Percentiles rank a stretch among this genome's conserved stretches.
phyloP scores from a whole-genome alignment of 2,797 vertebrate species.

The Remorina albescens region DNA sequence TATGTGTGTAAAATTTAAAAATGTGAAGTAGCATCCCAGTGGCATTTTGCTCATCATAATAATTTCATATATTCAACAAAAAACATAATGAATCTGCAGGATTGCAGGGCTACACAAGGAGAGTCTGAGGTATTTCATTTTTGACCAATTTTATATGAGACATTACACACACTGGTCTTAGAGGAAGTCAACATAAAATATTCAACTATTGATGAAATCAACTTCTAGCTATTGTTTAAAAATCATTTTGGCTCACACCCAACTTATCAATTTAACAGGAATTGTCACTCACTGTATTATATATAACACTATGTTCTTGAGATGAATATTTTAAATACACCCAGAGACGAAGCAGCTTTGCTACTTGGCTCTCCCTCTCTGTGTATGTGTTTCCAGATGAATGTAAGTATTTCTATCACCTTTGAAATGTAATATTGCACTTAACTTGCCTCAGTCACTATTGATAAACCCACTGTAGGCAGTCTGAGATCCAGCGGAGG shows the following conservation, averaged over 20 bases:
- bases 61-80: slow-evolving; percentile 16
- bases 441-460: neutral
- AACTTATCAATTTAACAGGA: neutral
- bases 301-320: neutral
- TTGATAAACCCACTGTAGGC: neutral
- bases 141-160: slow-evolving; percentile 61
- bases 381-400: slow-evolving; percentile 14
- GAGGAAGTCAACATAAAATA: slow-evolving; percentile 40
- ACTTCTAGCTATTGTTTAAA: neutral
- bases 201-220: slow-evolving; percentile 17
- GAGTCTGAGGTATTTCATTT: slow-evolving; percentile 64
- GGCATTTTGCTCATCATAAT: slow-evolving; percentile 2
- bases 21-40: neutral
- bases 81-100: slow-evolving; percentile 14
- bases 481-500: too few relatives aligned
- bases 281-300: neutral
- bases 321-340: slow-evolving; percentile 6
- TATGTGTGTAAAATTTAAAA: neutral
- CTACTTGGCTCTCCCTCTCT: neutral
- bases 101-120: slow-evolving; percentile 11
- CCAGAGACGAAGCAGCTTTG: slow-evolving; percentile 5
- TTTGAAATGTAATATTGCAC: slow-evolving; percentile 2
- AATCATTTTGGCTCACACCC: neutral
- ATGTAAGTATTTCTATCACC: neutral
- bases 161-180: slow-evolving; percentile 14